Percentiles rank a stretch among this genome's conserved stretches.
Evolutionary conservation across 2,797 vertebrate genomes (phyloP).

Genomic region (Oryzias sinensis): DNA sequence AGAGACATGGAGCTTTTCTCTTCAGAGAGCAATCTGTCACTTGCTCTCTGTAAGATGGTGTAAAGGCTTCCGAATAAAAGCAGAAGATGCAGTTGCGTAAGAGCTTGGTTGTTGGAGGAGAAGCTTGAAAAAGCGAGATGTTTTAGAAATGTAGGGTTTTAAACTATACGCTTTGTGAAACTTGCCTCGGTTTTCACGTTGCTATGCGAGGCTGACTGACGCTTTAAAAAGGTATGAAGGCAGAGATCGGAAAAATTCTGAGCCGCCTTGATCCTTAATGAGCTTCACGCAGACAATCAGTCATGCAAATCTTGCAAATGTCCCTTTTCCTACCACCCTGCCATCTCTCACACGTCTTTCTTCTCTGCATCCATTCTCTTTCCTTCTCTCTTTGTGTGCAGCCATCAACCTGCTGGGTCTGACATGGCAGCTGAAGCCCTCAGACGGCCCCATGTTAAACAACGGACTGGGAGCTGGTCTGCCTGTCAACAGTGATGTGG

Average conservation of each 20-base stretch:
- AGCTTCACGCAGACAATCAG: constrained; percentile 43
- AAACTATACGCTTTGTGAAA: constrained; percentile 47
- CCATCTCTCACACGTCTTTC: constrained; percentile 11
- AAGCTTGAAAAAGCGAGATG: constrained; percentile 17
- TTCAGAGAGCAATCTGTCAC: constrained; percentile 72
- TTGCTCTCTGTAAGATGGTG: constrained; percentile 43
- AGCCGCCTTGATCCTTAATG: constrained; percentile 24
- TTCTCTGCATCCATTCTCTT: constrained; percentile 14
- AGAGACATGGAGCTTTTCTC: constrained; percentile 57
- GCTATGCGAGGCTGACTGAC: constrained; percentile 29
- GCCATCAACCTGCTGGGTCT: constrained; percentile 95
- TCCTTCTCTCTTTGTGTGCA: constrained; percentile 76
- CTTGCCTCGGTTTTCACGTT: constrained; percentile 11
- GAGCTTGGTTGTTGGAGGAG: constrained; percentile 38
- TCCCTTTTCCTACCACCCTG: constrained; percentile 27
- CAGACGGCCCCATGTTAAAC: constrained; percentile 91
- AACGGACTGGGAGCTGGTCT: constrained; percentile 86
- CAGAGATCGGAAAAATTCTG: constrained; percentile 15
- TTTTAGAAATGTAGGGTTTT: constrained; percentile 25
- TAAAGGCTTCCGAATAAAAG: constrained; percentile 60
- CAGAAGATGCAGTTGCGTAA: constrained; percentile 47
- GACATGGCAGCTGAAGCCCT: constrained; percentile 95
- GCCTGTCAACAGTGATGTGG: constrained; percentile 87
- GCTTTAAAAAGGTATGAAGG: constrained; percentile 6
- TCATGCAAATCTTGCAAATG: constrained; percentile 17